Conservation (phyloP, 2,888 invertebrate species). For the Drosophila incognita region DNA sequence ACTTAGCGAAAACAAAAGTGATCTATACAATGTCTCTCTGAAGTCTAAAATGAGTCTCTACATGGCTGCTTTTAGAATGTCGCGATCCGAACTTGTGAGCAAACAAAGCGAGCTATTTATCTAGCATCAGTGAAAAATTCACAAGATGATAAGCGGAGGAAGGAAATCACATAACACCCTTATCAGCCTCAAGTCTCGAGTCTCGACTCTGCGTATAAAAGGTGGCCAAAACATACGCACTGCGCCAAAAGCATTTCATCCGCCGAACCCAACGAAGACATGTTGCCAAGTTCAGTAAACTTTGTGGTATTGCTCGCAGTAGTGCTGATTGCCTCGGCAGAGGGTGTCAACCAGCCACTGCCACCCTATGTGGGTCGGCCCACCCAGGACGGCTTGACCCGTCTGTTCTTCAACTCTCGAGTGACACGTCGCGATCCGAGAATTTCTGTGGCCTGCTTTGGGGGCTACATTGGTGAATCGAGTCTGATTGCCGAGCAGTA, state of each 20-base stretch:
- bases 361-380: slow-evolving; percentile 71
- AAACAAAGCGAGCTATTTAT: slow-evolving; percentile 51
- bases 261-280: slow-evolving; percentile 12
- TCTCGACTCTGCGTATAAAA: slow-evolving; percentile 60
- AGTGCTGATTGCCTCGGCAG: slow-evolving; percentile 14
- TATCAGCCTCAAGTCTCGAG: slow-evolving; percentile 33
- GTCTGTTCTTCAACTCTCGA: slow-evolving; percentile 71
- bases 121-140: slow-evolving; percentile 42
- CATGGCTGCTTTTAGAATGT: slow-evolving; percentile 6
- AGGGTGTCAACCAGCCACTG: slow-evolving; percentile 50
- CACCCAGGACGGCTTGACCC: slow-evolving; percentile 69
- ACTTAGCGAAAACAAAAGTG: slow-evolving; percentile 40
- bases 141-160: slow-evolving; percentile 42
- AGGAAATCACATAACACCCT: slow-evolving; percentile 34
- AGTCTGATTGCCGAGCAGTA: slow-evolving; percentile 68
- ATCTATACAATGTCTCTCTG: neutral
- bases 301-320: slow-evolving; percentile 33
- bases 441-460: slow-evolving; percentile 74
- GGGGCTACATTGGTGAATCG: slow-evolving; percentile 73
- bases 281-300: slow-evolving; percentile 22
- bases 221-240: slow-evolving; percentile 48
- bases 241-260: slow-evolving; percentile 69
- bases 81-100: slow-evolving; percentile 14
- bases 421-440: slow-evolving; percentile 66
- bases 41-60: neutral